These are phyloP conservation scores for Eunapius fragilis DNA, from an alignment of 37 sponge, comb jelly and placozoan genomes.

Conservation along the genomic window DNA sequence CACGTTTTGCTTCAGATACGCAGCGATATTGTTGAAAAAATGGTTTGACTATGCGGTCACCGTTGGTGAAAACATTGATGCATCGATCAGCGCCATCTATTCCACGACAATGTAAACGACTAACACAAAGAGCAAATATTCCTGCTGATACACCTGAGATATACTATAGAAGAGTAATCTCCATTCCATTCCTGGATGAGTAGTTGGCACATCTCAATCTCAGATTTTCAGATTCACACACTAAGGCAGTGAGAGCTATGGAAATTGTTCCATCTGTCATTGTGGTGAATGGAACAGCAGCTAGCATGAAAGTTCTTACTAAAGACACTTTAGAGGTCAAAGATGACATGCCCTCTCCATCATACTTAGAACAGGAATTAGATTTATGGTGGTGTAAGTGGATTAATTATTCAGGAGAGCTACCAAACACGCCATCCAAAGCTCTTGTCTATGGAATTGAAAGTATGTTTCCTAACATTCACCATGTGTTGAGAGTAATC, in stretches of 20 bases:
- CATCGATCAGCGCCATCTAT: conserved; percentile 34
- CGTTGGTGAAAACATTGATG: conserved; percentile 24
- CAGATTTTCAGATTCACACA: conserved; percentile 30
- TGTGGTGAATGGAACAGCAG: not conserved
- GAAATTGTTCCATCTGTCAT: conserved; percentile 37
- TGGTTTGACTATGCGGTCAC: conserved; percentile 25
- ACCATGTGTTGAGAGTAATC: not conserved
- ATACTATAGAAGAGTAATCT: conserved; percentile 39
- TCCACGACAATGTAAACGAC: conserved; percentile 17
- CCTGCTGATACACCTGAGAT: conserved; percentile 59
- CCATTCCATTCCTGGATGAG: conserved; percentile 30
- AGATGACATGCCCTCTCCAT: conserved; percentile 28
- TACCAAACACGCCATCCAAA: conserved; percentile 36
- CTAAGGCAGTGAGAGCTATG: conserved; percentile 29
- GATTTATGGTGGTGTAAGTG: conserved; percentile 46
- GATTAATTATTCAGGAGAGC: not conserved
- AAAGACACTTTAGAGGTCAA: conserved; percentile 14
- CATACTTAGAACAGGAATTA: conserved; percentile 29
- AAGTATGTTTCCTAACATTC: conserved; percentile 35
- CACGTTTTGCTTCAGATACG: conserved; percentile 21
- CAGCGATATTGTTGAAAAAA: not conserved
- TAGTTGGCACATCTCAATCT: conserved; percentile 23
- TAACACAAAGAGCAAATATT: conserved; percentile 36
- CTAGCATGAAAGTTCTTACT: not conserved
- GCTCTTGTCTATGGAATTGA: conserved; percentile 25